These are phyloP conservation scores for Lycaena phlaeas DNA, from an alignment of 2,888 invertebrate species.

Conservation along the genomic window DNA sequence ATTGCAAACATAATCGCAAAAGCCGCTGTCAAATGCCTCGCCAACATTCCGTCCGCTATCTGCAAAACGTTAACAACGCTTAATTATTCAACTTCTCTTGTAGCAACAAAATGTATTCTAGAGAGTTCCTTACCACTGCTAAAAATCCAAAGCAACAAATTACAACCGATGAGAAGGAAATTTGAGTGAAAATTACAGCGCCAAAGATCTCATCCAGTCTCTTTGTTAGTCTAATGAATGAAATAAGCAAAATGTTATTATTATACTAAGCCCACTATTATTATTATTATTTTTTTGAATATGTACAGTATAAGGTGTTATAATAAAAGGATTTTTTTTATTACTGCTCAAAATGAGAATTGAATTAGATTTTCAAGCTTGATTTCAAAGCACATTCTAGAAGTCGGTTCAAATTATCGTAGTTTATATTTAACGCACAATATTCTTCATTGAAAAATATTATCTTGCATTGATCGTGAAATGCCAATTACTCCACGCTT, in stretches of 20 bases:
- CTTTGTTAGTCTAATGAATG: slow-evolving; percentile 19
- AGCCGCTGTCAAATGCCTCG: slow-evolving; percentile 15
- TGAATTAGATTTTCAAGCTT: no score
- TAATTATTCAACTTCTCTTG: background rate
- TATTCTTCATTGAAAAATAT: no score
- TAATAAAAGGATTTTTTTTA: no score
- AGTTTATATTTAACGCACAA: no score
- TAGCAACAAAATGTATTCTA: background rate
- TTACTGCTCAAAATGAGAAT: no score
- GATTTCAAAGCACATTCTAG: no score
- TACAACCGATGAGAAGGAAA: slow-evolving; percentile 23
- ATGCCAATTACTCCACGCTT: no score
- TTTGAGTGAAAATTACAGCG: slow-evolving; percentile 21
- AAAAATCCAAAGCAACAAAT: slow-evolving; percentile 26
- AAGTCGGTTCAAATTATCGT: no score
- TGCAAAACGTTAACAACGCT: slow-evolving; percentile 5
- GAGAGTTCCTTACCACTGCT: no score
- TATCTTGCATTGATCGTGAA: no score
- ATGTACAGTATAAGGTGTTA: no score
- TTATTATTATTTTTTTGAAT: background rate
- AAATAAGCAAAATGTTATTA: background rate
- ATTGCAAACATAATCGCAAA: slow-evolving; percentile 18
- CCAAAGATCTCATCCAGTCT: slow-evolving; percentile 21
- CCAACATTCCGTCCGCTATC: slow-evolving; percentile 14
- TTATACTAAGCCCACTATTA: no score